Percentiles rank a stretch among this genome's conserved stretches.
phyloP scores from a whole-genome alignment of 2,113 vertebrate species.

The Noctilio leporinus region DNA sequence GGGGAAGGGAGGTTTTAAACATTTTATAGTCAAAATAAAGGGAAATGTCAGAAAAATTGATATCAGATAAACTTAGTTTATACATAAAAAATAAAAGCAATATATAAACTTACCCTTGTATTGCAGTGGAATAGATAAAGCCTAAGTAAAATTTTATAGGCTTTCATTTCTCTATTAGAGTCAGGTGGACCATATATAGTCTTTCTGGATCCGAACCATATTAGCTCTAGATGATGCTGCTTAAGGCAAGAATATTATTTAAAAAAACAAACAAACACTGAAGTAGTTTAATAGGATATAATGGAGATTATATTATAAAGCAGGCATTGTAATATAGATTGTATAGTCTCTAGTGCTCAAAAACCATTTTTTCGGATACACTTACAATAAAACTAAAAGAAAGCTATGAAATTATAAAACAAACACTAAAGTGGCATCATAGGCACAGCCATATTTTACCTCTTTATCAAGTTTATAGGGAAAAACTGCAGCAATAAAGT shows the following conservation, averaged over 20 bases:
- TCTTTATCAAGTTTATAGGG: not conserved
- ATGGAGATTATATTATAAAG: not conserved
- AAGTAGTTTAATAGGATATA: not conserved
- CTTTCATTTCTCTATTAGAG: not conserved
- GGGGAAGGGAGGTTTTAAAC: not conserved
- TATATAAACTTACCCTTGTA: not conserved
- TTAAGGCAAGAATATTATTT: conserved; percentile 13
- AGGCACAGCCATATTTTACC: not conserved
- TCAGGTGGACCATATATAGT: not conserved
- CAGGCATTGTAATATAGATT: not conserved
- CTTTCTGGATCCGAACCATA: not conserved
- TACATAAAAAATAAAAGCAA: not conserved
- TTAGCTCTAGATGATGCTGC: not conserved
- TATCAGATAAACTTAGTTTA: not conserved
- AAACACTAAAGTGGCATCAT: not conserved
- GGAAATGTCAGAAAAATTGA: not conserved
- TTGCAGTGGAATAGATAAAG: not conserved
- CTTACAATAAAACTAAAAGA: not conserved
- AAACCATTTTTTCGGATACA: not conserved
- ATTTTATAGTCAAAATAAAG: conserved; percentile 19
- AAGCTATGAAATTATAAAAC: not conserved
- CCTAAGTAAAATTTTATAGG: not conserved
- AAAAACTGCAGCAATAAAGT: not conserved
- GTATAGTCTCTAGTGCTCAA: not conserved
- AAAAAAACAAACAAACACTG: too few relatives aligned